These are phyloP conservation scores for Cepphus grylle DNA, from an alignment of 2,113 vertebrate genomes.

Conservation along the genomic window DNA sequence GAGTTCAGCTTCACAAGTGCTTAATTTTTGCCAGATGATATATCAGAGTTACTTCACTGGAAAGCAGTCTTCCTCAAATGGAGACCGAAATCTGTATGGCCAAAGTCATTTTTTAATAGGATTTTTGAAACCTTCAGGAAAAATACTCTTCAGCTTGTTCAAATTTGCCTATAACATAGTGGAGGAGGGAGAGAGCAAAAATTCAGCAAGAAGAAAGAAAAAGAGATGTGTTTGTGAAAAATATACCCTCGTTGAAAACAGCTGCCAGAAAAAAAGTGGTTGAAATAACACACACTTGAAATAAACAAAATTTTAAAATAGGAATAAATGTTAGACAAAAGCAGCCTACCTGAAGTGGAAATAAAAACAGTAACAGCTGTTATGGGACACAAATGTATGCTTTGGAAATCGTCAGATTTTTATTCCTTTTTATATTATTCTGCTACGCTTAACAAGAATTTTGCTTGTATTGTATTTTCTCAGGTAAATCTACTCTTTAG, in stretches of 20 bases:
- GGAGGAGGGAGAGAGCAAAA: background rate
- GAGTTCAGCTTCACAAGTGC: background rate
- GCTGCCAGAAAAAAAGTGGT: background rate
- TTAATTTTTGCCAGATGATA: background rate
- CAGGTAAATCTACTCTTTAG: background rate
- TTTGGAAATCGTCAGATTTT: background rate
- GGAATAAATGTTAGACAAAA: background rate
- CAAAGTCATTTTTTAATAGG: background rate
- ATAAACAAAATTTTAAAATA: background rate
- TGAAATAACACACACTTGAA: background rate
- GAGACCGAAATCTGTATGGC: background rate
- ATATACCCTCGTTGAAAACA: background rate
- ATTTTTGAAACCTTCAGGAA: background rate
- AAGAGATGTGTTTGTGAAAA: background rate
- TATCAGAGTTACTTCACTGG: background rate
- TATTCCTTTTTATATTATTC: background rate
- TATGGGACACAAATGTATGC: background rate
- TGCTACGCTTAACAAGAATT: background rate
- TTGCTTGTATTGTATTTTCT: background rate
- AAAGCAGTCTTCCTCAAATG: background rate
- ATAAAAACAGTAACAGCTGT: background rate
- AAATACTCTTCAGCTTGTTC: background rate
- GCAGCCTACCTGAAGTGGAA: background rate
- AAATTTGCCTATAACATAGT: background rate
- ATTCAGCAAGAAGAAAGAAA: background rate